phyloP scores from a whole-genome alignment of 2,797 vertebrate species.

The Hydrocynus forskahlii region DNA sequence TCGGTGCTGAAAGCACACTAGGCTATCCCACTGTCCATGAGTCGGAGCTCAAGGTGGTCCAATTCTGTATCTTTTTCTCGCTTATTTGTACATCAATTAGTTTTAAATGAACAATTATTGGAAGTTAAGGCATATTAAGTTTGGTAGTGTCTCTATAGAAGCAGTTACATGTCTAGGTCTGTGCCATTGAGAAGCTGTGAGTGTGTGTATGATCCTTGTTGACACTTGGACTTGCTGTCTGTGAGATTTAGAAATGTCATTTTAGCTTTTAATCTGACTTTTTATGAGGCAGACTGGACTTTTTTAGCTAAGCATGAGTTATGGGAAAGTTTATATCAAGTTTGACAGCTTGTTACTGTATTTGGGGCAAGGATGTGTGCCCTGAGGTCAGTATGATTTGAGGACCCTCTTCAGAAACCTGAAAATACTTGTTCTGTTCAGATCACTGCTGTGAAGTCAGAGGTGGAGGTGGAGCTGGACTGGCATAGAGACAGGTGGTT shows the following conservation, averaged over 20 bases:
- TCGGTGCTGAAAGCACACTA: not conserved
- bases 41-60: not conserved
- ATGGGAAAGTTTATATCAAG: not conserved
- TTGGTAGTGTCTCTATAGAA: not conserved
- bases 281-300: not conserved
- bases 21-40: too few relatives aligned
- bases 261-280: not conserved
- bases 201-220: not conserved
- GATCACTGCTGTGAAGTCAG: constrained; percentile 54
- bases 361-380: not conserved
- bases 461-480: not conserved
- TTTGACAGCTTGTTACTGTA: not conserved
- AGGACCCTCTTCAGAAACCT: not conserved
- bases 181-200: not conserved
- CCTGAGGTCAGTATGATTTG: not conserved
- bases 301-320: not conserved
- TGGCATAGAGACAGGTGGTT: not conserved
- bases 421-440: not conserved
- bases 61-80: not conserved
- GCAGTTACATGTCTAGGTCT: not conserved
- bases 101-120: not conserved
- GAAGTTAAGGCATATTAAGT: too few relatives aligned
- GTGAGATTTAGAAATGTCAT: not conserved
- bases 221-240: not conserved
- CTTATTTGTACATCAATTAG: not conserved